Evolutionary conservation across 1,140 invertebrate species (phyloP), one percentile per base, ranked within the genome.

Genomic region (Zaprionus camerounensis): DNA sequence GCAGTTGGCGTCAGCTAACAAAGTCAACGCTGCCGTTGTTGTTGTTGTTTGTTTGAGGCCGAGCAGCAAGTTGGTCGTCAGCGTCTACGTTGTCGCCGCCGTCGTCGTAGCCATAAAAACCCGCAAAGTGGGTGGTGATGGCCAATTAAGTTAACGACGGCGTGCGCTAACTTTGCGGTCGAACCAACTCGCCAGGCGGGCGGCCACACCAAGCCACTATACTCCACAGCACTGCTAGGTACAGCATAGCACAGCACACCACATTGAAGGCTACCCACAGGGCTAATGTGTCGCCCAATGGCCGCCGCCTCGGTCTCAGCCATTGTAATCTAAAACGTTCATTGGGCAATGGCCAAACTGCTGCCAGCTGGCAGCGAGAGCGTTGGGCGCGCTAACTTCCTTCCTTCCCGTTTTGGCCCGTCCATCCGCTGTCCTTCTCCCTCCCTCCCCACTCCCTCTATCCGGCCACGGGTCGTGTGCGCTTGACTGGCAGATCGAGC

Each of bases 121-220:
- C 85, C 85, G 81, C 86, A 91, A 90, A 90, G 85, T 90, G 85
- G 85, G 85, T 90, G 85, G 85, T 90, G 85, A 90, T 91, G 85
- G 86, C 85, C 85, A 90, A 90, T 90, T 90, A 91, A 91, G 86
- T 90, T 90, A 90, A 90, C 85, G 85, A 90, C 82, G 79, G 76
- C 80, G 71, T 65, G 68, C 69, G 76, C 85, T 68, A 91, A 91
- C 82, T 90, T 91, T 90, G 81, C 77, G 86, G 85, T 91, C 82
- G 79, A 66, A 53, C 20, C 76, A 85, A 66, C 63, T 59, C 70
- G 51, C 68, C 59, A 66, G 73, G 56, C 73, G 82, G 63, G 41
- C 68, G 69, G 62, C 67, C 53, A 55, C 58, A 56, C 51, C 38
- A 61, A 38, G 36, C 2, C 6, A 9, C 41, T 17, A 3, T 24